These are phyloP conservation scores for Eulithis testata DNA, from an alignment of 2,888 invertebrate species.

Conservation along the genomic window DNA sequence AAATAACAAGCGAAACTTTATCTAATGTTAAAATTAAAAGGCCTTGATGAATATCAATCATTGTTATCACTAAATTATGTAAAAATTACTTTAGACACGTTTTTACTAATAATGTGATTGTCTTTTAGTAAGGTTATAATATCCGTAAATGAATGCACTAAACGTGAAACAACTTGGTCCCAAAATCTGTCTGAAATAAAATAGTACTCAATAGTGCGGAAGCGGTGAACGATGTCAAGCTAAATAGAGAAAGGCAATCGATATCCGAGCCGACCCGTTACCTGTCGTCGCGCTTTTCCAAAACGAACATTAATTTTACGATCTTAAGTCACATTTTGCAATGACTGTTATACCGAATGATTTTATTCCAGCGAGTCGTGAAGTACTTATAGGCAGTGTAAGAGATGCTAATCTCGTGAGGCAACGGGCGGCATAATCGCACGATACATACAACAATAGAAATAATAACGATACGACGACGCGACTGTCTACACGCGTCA, in stretches of 20 bases:
- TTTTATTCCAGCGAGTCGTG: conserved; percentile 39
- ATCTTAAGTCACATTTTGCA: conserved; percentile 30
- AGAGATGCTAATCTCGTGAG: conserved; percentile 30
- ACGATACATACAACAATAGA: conserved; percentile 7
- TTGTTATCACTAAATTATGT: conserved; percentile 67
- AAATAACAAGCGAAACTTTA: conserved; percentile 78
- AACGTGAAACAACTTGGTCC: conserved; percentile 63
- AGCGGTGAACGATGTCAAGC: conserved; percentile 45
- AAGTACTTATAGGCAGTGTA: conserved; percentile 35
- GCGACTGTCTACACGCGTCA: conserved; percentile 34
- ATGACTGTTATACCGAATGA: conserved; percentile 38
- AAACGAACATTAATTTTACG: conserved; percentile 28
- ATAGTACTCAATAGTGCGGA: conserved; percentile 39
- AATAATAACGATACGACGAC: conserved; percentile 18
- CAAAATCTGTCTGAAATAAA: conserved; percentile 59
- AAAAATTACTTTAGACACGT: conserved; percentile 48
- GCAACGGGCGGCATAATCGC: conserved; percentile 27
- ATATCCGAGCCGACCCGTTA: conserved; percentile 45
- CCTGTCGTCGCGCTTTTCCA: conserved; percentile 32
- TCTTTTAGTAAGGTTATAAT: conserved; percentile 67
- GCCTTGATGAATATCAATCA: conserved; percentile 71
- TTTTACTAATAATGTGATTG: conserved; percentile 61
- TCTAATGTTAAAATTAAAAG: conserved; percentile 78
- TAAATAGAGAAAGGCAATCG: conserved; percentile 45
- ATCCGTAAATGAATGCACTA: conserved; percentile 41